Evolutionary conservation across 1,140 invertebrate species (phyloP), one percentile per base, ranked within the genome.

Genomic region (Lasaia peninsularis): DNA sequence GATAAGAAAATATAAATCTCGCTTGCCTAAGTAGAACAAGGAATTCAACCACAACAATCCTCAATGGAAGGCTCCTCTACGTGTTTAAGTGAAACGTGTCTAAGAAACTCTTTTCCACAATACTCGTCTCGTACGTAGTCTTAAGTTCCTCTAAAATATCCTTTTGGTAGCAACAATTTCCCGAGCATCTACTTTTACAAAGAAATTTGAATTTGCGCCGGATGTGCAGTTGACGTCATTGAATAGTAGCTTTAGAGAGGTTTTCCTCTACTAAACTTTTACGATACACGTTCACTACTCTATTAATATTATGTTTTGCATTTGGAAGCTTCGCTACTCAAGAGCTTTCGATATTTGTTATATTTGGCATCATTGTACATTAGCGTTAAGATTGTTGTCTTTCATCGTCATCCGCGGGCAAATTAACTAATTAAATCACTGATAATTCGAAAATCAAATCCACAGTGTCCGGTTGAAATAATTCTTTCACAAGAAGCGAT

Each of bases 91-190:
- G 57, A 66, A 62, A 66, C 64, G 64, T 66, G 64, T 62, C 64
- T 66, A 62, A 59, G 64, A 66, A 62, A 62, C 57, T 60, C 55
- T 33, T 52, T 61, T 28, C 56, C 57, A 49, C 63, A 55, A 62
- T 54, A 40, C 52, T 40, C 52, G 57, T 57, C 51, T 59, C 60
- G 65, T 67, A 67, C 55, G 61, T 63, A 63, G 61, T 60, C 61
- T 55, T 60, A 67, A 67, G 65, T 63, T 67, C 57, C 65, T 67
- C 58, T 67, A 63, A 67, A 62, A 62, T 62, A 67, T 67, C 61
- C 65, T 67, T 67, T 63, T 44, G 58, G 59, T 55, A 63, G 65
- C 65, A 63, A 67, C 65, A 60, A 63, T 63, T 63, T 67, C 61
- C 58, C 60, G 53, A 58, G 62, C 56, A 63, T 58, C 65, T 55